Evolutionary conservation across 2,888 invertebrate species (phyloP), one percentile per base, ranked within the genome.

Genomic region (Aplocera efformata): DNA sequence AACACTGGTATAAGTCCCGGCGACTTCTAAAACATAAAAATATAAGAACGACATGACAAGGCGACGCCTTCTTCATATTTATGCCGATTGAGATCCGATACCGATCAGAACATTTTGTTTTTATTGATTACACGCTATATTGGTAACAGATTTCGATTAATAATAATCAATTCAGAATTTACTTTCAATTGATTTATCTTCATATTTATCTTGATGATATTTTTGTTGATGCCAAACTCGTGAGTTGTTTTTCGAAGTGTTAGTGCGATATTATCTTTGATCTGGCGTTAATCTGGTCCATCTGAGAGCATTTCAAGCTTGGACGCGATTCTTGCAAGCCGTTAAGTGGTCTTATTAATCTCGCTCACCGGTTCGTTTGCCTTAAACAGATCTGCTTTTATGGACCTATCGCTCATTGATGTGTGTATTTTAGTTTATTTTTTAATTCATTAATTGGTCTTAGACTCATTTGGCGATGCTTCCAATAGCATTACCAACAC

Each of bases 31-130:
- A 67, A 64, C 61, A 42, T 37, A 62, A 55, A 63, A 65, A 56
- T 42, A 50, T 56, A 60, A 73, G 65, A 72, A 71, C 68, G 60
- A 64, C 75, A 67, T 72, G 77, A 72, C 75, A 67, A 59, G 61
- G 62, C 60, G 53, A 74, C 80, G 75, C 79, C 73, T 71, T 67
- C 54, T 67, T 68, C 67, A 76, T 79, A 81, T 82, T 81, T 79
- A 82, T 82, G 75, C 60, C 68, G 79, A 79, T 80, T 71, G 67
- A 63, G 63, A 61, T 52, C 42, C 53, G 58, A 50, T 56, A 53
- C 35, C 41, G 46, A 51, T 50, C 36, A 30, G 40, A 40, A 32
- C 34, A 26, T 63, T 59, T 53, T 60, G 53, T 53, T 63, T 53
- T 60, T 63, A 60, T 64, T 66, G 58, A 55, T 58, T 57, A 46